phyloP scores from a whole-genome alignment of 2,113 vertebrate genomes.

The Poeciliopsis turrubarensis region DNA sequence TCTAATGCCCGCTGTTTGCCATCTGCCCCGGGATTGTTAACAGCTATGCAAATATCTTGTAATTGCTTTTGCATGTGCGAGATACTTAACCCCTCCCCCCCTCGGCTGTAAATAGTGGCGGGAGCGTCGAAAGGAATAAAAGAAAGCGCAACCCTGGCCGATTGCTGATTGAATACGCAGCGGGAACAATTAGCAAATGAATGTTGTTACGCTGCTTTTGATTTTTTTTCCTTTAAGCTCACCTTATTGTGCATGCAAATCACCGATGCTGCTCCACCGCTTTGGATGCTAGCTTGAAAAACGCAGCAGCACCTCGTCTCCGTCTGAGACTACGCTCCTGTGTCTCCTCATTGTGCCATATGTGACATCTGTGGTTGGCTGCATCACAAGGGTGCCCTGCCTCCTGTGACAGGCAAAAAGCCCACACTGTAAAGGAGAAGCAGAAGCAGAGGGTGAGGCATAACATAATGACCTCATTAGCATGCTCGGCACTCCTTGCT shows the following conservation, averaged over 20 bases:
- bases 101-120: conserved; percentile 65
- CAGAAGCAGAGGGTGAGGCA: conserved; percentile 67
- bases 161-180: conserved; percentile 63
- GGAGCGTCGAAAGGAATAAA: conserved; percentile 24
- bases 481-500: conserved; percentile 78
- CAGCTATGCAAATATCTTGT: conserved; percentile 84
- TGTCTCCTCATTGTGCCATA: conserved; percentile 77
- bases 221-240: conserved; percentile 52
- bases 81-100: conserved; percentile 51
- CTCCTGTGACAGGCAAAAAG: conserved; percentile 71
- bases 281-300: conserved; percentile 63
- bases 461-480: conserved; percentile 86
- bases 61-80: conserved; percentile 87
- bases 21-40: conserved; percentile 80
- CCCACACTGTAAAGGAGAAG: conserved; percentile 76
- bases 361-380: conserved; percentile 81
- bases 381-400: conserved; percentile 63
- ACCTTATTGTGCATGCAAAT: conserved; percentile 68
- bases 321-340: conserved; percentile 47
- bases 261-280: conserved; percentile 31
- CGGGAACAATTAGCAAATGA: conserved; percentile 70
- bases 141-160: conserved; percentile 27
- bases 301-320: conserved; percentile 56
- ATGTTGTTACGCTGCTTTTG: conserved; percentile 51
- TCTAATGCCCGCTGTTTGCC: conserved; percentile 80